Conservation (phyloP, 2,113 vertebrate genomes). For the Nematolebias whitei region DNA sequence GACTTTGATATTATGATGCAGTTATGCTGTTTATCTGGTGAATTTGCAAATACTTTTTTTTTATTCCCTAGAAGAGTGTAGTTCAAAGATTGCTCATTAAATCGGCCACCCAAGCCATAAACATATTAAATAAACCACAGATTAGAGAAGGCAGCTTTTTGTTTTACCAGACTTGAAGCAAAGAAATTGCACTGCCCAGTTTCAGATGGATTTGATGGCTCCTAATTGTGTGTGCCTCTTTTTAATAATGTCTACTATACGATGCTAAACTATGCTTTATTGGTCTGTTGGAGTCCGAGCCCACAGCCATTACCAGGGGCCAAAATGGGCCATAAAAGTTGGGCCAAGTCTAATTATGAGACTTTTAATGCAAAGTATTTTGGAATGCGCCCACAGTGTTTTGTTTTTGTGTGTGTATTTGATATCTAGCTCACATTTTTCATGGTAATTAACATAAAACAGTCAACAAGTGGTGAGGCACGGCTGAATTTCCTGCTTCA, state of each 20-base stretch:
- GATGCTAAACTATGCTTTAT: constrained; percentile 69
- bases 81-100: constrained; percentile 66
- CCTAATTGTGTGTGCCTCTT: constrained; percentile 76
- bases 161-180: constrained; percentile 50
- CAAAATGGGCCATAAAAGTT: constrained; percentile 78
- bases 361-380: constrained; percentile 63
- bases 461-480: constrained; percentile 56
- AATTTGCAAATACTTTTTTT: constrained; percentile 33
- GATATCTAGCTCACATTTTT: constrained; percentile 52
- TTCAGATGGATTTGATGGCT: constrained; percentile 73
- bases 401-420: too few relatives aligned
- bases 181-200: constrained; percentile 57
- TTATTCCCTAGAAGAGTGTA: constrained; percentile 53
- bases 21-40: constrained; percentile 31
- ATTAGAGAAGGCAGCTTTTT: constrained; percentile 65
- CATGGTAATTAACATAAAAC: constrained; percentile 62
- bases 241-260: constrained; percentile 65
- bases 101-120: constrained; percentile 74
- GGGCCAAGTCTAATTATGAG: constrained; percentile 76
- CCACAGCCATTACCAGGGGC: constrained; percentile 73
- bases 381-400: constrained; percentile 52
- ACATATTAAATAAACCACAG: constrained; percentile 71
- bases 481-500: constrained; percentile 41
- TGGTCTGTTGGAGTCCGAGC: constrained; percentile 78
- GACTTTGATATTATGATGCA: constrained; percentile 48